These are phyloP conservation scores for Eurytoma californica DNA, from an alignment of 2,888 invertebrate genomes.

Conservation along the genomic window DNA sequence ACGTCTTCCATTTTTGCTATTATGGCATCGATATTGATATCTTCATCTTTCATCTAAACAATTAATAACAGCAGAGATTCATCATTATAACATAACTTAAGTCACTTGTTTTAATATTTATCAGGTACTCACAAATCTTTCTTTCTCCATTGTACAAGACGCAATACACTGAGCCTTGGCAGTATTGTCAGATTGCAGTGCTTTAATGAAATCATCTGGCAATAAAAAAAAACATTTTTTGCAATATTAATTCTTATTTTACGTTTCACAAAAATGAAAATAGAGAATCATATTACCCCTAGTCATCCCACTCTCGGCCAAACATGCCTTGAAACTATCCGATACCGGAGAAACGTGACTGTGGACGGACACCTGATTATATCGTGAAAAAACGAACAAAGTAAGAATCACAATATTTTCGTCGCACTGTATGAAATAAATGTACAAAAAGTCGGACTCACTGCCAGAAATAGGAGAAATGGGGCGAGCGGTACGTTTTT, in stretches of 20 bases:
- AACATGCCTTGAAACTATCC: conserved; percentile 51
- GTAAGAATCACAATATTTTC: background rate
- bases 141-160: conserved; percentile 53
- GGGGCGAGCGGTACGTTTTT: conserved; percentile 1
- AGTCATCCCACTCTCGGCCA: conserved; percentile 44
- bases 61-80: background rate
- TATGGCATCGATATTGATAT: conserved; percentile 42
- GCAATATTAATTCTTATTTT: background rate
- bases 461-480: conserved; percentile 9
- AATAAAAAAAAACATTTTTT: background rate
- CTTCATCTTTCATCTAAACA: conserved; percentile 42
- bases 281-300: conserved; percentile 22
- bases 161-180: conserved; percentile 51
- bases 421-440: background rate
- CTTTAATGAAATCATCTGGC: conserved; percentile 44
- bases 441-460: conserved; percentile 9
- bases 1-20: conserved; percentile 54
- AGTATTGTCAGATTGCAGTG: conserved; percentile 40
- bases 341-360: conserved; percentile 51
- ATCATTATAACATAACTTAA: background rate
- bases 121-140: conserved; percentile 43
- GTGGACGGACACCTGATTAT: conserved; percentile 6
- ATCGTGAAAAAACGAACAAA: background rate
- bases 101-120: background rate
- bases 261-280: background rate